Evolutionary conservation across 2,113 vertebrate genomes (phyloP).

Genomic region (Rhinoderma darwinii): DNA sequence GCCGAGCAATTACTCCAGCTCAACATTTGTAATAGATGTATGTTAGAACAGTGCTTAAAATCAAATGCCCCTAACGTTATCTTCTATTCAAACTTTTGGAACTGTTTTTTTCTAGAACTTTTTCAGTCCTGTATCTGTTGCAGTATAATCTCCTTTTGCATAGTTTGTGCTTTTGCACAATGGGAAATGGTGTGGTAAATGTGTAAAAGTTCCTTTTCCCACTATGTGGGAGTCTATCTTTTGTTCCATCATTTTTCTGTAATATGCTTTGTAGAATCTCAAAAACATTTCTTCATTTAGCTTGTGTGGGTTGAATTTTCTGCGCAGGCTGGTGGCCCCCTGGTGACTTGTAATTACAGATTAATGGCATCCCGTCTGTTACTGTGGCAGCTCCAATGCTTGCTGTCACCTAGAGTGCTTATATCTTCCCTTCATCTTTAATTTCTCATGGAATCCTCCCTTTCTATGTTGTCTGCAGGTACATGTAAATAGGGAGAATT

Average conservation of each 20-base stretch:
- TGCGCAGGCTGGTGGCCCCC: conserved; percentile 16
- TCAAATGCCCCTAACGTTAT: background rate
- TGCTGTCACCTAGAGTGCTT: conserved; percentile 24
- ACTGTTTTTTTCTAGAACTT: background rate
- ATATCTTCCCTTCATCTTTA: background rate
- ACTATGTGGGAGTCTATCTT: background rate
- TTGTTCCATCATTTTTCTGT: background rate
- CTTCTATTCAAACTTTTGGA: background rate
- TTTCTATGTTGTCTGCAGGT: background rate
- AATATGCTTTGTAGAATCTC: background rate
- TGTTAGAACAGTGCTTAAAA: no score
- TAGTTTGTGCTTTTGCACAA: background rate
- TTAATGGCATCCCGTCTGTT: conserved; percentile 47
- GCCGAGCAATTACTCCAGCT: no score
- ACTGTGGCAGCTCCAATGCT: conserved; percentile 21
- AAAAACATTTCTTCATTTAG: conserved; percentile 6
- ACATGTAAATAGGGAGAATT: background rate
- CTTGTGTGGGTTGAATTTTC: conserved; percentile 18
- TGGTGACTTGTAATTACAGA: conserved; percentile 54
- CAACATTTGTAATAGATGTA: no score
- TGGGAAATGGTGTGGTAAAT: background rate
- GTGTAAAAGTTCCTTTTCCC: background rate
- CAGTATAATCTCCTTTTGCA: background rate
- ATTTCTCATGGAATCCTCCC: background rate
- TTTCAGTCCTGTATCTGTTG: background rate